phyloP scores from a whole-genome alignment of 2,113 vertebrate species.

The Emydocephalus ijimae region DNA sequence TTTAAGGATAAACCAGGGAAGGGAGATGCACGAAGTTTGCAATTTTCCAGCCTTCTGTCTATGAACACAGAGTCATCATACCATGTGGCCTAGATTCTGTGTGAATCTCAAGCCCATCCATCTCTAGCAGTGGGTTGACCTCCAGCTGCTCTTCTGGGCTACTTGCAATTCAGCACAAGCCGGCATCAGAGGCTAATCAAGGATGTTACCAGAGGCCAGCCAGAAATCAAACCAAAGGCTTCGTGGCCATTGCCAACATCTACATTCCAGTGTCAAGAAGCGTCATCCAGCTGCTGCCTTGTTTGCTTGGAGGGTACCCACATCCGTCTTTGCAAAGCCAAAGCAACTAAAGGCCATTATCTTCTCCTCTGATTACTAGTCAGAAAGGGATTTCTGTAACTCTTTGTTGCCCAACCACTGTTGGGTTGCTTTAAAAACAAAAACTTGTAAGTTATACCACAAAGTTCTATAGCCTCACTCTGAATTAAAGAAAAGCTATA shows the following conservation, averaged over 20 bases:
- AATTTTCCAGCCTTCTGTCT: not conserved
- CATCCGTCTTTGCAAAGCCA: constrained; percentile 54
- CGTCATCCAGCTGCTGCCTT: constrained; percentile 55
- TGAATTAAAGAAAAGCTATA: constrained; percentile 31
- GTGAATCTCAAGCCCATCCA: not conserved
- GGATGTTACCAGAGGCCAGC: constrained; percentile 50
- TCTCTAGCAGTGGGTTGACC: constrained; percentile 41
- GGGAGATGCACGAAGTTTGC: not conserved
- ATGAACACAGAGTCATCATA: not conserved
- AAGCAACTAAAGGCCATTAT: constrained; percentile 47
- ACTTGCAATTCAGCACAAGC: constrained; percentile 50
- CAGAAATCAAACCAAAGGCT: constrained; percentile 57
- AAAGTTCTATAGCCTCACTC: constrained; percentile 32
- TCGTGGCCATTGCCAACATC: constrained; percentile 55
- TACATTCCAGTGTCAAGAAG: constrained; percentile 63
- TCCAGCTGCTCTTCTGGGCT: constrained; percentile 16
- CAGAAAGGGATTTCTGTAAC: constrained; percentile 33
- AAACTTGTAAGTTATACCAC: constrained; percentile 42
- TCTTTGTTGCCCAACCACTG: constrained; percentile 40
- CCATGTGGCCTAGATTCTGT: not conserved
- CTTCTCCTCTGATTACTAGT: constrained; percentile 43
- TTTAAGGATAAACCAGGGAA: not conserved
- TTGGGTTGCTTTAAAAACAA: constrained; percentile 54
- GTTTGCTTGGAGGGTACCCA: constrained; percentile 55
- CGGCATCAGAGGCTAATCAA: constrained; percentile 48